Conservation (phyloP, 2,113 vertebrate genomes). For the Leptosomus discolor region DNA sequence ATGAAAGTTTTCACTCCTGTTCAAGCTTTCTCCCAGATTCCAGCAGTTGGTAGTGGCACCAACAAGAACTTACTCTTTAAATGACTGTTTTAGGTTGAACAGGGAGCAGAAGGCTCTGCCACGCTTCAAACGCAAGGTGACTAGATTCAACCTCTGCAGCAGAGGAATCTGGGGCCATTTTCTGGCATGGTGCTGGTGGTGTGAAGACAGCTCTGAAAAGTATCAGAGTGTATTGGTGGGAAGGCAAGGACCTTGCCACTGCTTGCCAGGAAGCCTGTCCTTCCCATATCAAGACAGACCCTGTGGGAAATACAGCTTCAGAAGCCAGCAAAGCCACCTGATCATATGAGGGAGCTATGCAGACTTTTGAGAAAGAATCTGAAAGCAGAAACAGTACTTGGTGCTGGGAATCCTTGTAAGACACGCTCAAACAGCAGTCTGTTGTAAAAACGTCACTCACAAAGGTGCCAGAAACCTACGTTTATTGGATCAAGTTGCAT, state of each 20-base stretch:
- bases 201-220: background rate
- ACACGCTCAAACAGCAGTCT: background rate
- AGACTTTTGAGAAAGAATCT: background rate
- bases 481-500: constrained; percentile 14
- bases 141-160: background rate
- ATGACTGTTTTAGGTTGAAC: background rate
- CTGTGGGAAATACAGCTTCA: background rate
- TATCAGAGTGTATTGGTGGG: background rate
- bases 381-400: background rate
- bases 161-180: background rate
- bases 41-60: too few relatives aligned
- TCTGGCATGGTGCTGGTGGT: background rate
- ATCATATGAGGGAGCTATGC: background rate
- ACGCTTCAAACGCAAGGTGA: background rate
- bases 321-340: background rate
- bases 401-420: background rate
- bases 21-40: background rate
- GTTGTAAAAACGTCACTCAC: background rate
- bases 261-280: background rate
- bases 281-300: background rate
- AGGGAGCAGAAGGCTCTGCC: background rate
- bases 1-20: background rate
- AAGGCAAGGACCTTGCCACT: background rate
- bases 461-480: background rate
- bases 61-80: background rate